Evolutionary conservation across 2,888 invertebrate genomes (phyloP).

Genomic region (Cerceris rybyensis): DNA sequence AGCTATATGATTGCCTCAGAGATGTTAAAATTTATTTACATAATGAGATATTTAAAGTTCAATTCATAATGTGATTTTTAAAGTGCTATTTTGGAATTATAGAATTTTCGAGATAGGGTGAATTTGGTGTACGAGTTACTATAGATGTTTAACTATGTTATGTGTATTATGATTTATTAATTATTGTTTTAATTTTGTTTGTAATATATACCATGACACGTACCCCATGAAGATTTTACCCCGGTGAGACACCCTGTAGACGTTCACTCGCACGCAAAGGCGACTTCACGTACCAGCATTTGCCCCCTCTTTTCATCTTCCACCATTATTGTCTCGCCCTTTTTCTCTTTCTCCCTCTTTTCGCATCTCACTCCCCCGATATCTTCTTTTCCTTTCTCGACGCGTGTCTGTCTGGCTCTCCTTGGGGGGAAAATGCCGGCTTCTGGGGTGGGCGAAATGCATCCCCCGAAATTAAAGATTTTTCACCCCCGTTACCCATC

Average conservation of each 20-base stretch:
- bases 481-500: conserved; percentile 25
- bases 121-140: too few relatives aligned
- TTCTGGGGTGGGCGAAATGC: conserved; percentile 36
- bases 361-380: conserved; percentile 28
- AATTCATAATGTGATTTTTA: too few relatives aligned
- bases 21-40: too few relatives aligned
- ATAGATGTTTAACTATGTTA: too few relatives aligned
- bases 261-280: conserved; percentile 5
- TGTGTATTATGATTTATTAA: too few relatives aligned
- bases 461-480: conserved; percentile 50
- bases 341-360: conserved; percentile 43
- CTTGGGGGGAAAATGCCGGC: conserved; percentile 33
- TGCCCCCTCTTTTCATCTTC: conserved; percentile 62
- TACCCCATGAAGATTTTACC: too few relatives aligned
- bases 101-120: too few relatives aligned
- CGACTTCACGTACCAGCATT: conserved; percentile 32
- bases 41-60: too few relatives aligned
- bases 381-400: conserved; percentile 49
- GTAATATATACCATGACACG: too few relatives aligned
- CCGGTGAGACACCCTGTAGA: conserved; percentile 6
- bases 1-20: too few relatives aligned
- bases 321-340: conserved; percentile 64
- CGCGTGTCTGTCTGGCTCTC: conserved; percentile 52
- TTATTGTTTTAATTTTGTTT: too few relatives aligned
- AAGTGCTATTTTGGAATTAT: too few relatives aligned